These are phyloP conservation scores for Diabrotica virgifera DNA, from an alignment of 1,140 invertebrate genomes.

Conservation along the genomic window DNA sequence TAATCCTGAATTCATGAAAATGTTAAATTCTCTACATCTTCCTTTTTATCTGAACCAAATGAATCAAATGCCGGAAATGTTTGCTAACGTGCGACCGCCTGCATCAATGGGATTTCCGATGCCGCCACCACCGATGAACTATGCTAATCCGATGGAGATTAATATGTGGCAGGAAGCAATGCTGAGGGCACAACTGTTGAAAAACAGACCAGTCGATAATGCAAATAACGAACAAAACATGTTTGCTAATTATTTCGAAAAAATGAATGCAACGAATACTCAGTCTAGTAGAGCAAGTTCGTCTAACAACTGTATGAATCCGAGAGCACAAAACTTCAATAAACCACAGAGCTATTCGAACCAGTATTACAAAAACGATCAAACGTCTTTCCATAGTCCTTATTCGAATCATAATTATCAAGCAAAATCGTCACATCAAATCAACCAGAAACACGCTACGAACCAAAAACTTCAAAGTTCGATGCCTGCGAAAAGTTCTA, in stretches of 20 bases:
- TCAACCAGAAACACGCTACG: background rate
- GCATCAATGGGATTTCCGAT: slow-evolving; percentile 49
- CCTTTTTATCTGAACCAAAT: slow-evolving; percentile 48
- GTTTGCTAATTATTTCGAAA: slow-evolving; percentile 32
- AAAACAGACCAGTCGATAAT: slow-evolving; percentile 38
- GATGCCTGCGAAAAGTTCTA: background rate
- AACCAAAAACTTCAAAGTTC: too few relatives aligned
- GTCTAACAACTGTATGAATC: slow-evolving; percentile 21
- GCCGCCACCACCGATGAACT: slow-evolving; percentile 48
- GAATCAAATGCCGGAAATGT: slow-evolving; percentile 52
- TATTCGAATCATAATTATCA: slow-evolving; percentile 31
- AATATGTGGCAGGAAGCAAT: slow-evolving; percentile 66
- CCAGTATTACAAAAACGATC: slow-evolving; percentile 17
- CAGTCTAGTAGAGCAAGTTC: slow-evolving; percentile 21
- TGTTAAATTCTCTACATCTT: slow-evolving; percentile 40
- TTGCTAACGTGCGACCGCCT: slow-evolving; percentile 40
- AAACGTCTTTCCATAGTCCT: slow-evolving; percentile 29
- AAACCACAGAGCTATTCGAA: slow-evolving; percentile 23
- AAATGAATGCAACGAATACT: slow-evolving; percentile 20
- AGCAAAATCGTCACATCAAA: background rate
- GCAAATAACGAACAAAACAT: slow-evolving; percentile 30
- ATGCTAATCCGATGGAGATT: slow-evolving; percentile 60
- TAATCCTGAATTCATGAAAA: slow-evolving; percentile 53
- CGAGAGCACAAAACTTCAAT: slow-evolving; percentile 12
- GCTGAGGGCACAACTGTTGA: slow-evolving; percentile 52